Evolutionary conservation across 30 jellyfish, hydroid and myxozoan species (phyloP).

Genomic region (Aurelia sp.): DNA sequence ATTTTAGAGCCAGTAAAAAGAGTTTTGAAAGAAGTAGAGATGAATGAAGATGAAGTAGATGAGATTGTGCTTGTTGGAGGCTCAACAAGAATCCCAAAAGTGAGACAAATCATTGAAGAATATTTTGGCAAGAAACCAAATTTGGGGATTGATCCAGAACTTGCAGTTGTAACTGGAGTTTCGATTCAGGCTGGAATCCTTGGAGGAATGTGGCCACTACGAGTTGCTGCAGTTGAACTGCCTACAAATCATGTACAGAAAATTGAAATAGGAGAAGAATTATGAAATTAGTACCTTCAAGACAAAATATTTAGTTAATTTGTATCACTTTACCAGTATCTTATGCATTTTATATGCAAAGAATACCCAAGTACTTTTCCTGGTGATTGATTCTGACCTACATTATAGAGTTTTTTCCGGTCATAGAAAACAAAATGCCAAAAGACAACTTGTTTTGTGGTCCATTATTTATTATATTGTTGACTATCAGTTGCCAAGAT

Average conservation of each 20-base stretch:
- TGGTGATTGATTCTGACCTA: too few species aligned
- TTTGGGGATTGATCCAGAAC: conserved; percentile 87
- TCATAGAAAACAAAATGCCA: too few species aligned
- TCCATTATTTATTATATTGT: too few species aligned
- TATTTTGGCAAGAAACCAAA: conserved; percentile 83
- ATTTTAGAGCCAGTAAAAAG: conserved; percentile 74
- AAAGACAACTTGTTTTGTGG: too few species aligned
- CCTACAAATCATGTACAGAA: conserved; percentile 68
- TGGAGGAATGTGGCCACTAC: conserved; percentile 92
- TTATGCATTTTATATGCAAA: too few species aligned
- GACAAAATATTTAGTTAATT: too few species aligned
- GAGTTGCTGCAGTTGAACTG: conserved; percentile 92
- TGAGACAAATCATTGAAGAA: conserved; percentile 72
- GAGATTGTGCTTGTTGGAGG: conserved; percentile 97
- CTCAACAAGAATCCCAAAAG: conserved; percentile 89
- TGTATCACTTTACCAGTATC: too few species aligned
- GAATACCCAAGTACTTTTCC: too few species aligned
- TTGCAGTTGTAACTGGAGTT: conserved; percentile 92
- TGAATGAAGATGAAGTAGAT: conserved; percentile 64
- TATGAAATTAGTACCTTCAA: not conserved
- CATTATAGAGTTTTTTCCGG: too few species aligned
- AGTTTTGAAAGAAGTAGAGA: conserved; percentile 80
- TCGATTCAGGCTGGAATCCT: conserved; percentile 95
- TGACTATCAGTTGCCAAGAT: too few species aligned
- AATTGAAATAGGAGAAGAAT: conserved; percentile 67